Evolutionary conservation across 2,888 invertebrate genomes (phyloP).

Genomic region (Mycalesis mineus): DNA sequence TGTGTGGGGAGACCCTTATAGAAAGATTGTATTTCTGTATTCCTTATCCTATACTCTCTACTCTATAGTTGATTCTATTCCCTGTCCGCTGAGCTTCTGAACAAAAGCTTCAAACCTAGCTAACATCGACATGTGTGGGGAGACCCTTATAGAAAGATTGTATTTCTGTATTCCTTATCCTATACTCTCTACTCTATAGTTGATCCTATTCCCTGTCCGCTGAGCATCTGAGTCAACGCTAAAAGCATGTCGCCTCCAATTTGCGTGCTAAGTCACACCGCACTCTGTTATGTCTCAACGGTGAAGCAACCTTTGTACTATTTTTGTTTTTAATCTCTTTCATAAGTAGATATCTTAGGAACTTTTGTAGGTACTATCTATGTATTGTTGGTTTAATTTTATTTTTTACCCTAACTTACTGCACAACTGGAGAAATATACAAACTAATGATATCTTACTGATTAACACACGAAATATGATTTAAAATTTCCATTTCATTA

Average conservation of each 20-base stretch:
- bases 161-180: constrained; percentile 2
- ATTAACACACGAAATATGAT: too few relatives aligned
- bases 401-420: too few relatives aligned
- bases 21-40: too few relatives aligned
- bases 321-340: neutral
- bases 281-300: constrained; percentile 39
- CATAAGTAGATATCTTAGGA: too few relatives aligned
- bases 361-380: too few relatives aligned
- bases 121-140: too few relatives aligned
- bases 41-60: constrained; percentile 26
- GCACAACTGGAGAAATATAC: too few relatives aligned
- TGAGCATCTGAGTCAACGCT: constrained; percentile 47
- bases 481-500: too few relatives aligned
- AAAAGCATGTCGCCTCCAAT: constrained; percentile 75
- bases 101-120: too few relatives aligned
- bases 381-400: too few relatives aligned
- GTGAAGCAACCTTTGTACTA: constrained; percentile 58
- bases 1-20: too few relatives aligned
- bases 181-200: constrained; percentile 33
- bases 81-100: constrained; percentile 46
- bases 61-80: constrained; percentile 49
- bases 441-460: too few relatives aligned
- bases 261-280: constrained; percentile 57
- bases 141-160: neutral
- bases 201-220: constrained; percentile 56